Evolutionary conservation across 2,888 invertebrate species (phyloP).

Genomic region (Osmoderma eremita): DNA sequence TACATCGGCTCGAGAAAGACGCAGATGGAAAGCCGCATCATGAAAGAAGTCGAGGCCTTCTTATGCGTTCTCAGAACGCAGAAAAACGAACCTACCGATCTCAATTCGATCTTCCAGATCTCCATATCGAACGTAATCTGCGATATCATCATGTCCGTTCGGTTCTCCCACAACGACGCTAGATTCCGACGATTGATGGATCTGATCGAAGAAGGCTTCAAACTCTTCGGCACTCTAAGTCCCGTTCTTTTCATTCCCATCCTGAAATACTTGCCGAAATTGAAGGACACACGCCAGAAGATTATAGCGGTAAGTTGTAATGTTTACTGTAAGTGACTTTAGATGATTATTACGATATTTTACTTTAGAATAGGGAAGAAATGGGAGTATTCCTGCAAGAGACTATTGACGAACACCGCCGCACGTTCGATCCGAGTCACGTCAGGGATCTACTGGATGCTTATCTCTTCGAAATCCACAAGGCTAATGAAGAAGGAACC

Average conservation of each 20-base stretch:
- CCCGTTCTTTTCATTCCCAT: constrained; percentile 86
- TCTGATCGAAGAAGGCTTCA: constrained; percentile 92
- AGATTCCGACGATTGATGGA: constrained; percentile 83
- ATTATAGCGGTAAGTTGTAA: constrained; percentile 64
- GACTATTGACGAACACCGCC: constrained; percentile 83
- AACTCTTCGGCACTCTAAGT: constrained; percentile 83
- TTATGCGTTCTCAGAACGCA: constrained; percentile 72
- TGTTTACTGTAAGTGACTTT: background rate
- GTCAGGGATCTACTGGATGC: constrained; percentile 87
- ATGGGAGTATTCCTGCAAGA: constrained; percentile 87
- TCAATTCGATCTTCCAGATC: constrained; percentile 80
- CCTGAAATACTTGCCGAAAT: constrained; percentile 71
- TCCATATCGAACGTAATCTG: constrained; percentile 92
- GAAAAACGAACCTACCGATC: constrained; percentile 76
- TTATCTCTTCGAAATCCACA: constrained; percentile 85
- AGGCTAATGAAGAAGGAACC: constrained; percentile 80
- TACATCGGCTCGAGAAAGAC: constrained; percentile 83
- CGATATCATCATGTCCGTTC: constrained; percentile 87
- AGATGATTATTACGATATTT: too few species aligned
- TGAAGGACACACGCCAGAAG: constrained; percentile 66
- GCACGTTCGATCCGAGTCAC: constrained; percentile 78
- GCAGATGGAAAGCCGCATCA: constrained; percentile 85
- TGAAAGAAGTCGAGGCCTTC: constrained; percentile 82
- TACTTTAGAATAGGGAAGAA: constrained; percentile 80
- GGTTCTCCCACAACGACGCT: constrained; percentile 81